Percentiles rank a stretch among this genome's conserved stretches.
Conservation (phyloP, 2,113 vertebrate species). For the Sula dactylatra region DNA sequence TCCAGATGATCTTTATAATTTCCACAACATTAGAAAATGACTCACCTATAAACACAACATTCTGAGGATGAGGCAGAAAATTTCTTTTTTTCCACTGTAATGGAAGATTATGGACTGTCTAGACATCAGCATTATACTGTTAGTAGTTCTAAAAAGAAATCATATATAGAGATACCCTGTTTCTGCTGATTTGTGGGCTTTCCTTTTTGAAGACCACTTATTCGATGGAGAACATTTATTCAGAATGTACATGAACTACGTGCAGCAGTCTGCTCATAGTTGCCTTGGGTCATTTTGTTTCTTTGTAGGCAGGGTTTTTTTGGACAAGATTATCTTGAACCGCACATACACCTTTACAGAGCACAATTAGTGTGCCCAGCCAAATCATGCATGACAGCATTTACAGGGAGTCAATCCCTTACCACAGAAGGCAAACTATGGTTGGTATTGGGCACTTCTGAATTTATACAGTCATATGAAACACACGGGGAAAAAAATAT, state of each 20-base stretch:
- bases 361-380: accelerated
- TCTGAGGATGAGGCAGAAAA: not conserved
- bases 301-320: not conserved
- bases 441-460: not conserved
- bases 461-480: not conserved
- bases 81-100: not conserved
- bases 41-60: not conserved
- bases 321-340: not conserved
- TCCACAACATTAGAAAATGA: not conserved
- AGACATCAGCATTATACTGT: not conserved
- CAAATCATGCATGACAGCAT: not conserved
- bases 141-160: not conserved
- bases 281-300: not conserved
- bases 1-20: not conserved
- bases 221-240: not conserved
- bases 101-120: not conserved
- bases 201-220: not conserved
- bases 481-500: not conserved
- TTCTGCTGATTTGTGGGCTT: not conserved
- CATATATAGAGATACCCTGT: not conserved
- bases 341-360: not conserved
- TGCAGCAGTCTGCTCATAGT: not conserved
- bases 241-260: accelerated
- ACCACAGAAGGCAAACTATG: not conserved
- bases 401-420: not conserved